phyloP scores from a whole-genome alignment of 2,888 invertebrate genomes.

The Zaprionus obscuricornis region DNA sequence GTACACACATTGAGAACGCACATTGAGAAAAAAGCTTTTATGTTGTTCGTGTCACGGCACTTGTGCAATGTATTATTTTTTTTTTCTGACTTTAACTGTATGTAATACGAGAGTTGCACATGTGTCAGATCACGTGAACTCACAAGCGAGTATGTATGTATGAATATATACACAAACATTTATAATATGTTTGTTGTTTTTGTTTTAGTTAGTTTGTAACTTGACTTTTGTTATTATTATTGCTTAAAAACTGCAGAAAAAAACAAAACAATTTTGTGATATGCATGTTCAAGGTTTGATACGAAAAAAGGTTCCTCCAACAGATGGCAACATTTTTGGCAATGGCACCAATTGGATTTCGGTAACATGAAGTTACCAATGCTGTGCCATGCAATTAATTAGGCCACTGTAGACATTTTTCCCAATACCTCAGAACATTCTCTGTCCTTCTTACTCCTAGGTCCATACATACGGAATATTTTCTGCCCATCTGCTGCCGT shows the following conservation, averaged over 20 bases:
- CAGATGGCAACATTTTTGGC: slow-evolving; percentile 40
- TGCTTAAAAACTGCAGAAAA: slow-evolving; percentile 37
- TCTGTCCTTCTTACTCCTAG: slow-evolving; percentile 14
- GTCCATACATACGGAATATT: slow-evolving; percentile 21
- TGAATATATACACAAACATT: background rate
- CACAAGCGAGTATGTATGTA: background rate
- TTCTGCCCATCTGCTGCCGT: slow-evolving; percentile 33
- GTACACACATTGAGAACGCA: slow-evolving; percentile 6
- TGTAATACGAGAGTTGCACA: slow-evolving; percentile 28
- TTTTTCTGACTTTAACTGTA: slow-evolving; percentile 5
- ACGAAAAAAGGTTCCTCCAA: slow-evolving; percentile 50
- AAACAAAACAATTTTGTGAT: slow-evolving; percentile 39
- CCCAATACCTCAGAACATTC: slow-evolving; percentile 27
- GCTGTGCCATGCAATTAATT: slow-evolving; percentile 71
- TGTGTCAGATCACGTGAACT: slow-evolving; percentile 40
- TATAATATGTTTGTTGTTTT: no score
- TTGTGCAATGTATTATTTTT: slow-evolving; percentile 42
- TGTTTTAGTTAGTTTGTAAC: no score
- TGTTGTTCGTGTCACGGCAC: slow-evolving; percentile 59
- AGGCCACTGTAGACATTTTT: slow-evolving; percentile 31
- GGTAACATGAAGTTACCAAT: slow-evolving; percentile 64
- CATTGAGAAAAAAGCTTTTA: slow-evolving; percentile 23
- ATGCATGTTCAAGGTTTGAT: slow-evolving; percentile 51
- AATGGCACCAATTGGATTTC: slow-evolving; percentile 61
- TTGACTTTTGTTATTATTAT: slow-evolving; percentile 28